Percentiles rank a stretch among this genome's conserved stretches.
Conservation (phyloP, 1,140 invertebrate species). For the Cydia strobilella region DNA sequence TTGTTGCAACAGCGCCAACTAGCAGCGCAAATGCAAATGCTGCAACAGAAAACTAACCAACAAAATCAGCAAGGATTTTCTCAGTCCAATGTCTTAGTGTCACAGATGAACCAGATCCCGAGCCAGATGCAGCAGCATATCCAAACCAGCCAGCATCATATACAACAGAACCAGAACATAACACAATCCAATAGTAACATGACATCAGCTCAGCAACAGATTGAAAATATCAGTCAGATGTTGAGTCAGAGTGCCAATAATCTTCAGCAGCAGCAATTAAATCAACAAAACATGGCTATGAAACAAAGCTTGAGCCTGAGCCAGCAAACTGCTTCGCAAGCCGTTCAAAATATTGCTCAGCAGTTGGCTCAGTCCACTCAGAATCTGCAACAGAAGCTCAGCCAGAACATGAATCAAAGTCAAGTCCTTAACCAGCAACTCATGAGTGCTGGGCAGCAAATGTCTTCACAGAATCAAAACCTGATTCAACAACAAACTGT, state of each 20-base stretch:
- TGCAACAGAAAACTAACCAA: conserved; percentile 71
- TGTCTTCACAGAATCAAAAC: conserved; percentile 60
- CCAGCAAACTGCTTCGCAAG: conserved; percentile 66
- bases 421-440: conserved; percentile 70
- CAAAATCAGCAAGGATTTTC: conserved; percentile 64
- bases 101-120: conserved; percentile 69
- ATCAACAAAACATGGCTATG: conserved; percentile 69
- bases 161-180: conserved; percentile 60
- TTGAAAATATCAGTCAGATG: conserved; percentile 76
- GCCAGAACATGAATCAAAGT: conserved; percentile 61
- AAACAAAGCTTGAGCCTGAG: conserved; percentile 69
- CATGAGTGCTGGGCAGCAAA: conserved; percentile 60
- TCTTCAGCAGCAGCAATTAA: conserved; percentile 68
- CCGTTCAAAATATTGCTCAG: conserved; percentile 76
- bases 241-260: conserved; percentile 75
- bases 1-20: conserved; percentile 76
- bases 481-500: conserved; percentile 72
- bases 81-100: conserved; percentile 64
- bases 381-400: conserved; percentile 68
- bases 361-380: conserved; percentile 74
- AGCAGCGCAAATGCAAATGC: conserved; percentile 73
- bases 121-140: conserved; percentile 70
- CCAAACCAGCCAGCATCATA: conserved; percentile 63
- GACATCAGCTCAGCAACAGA: conserved; percentile 74
- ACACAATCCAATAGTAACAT: conserved; percentile 64